Conservation (phyloP, 2,888 invertebrate species). For the Thereva nobilitata region DNA sequence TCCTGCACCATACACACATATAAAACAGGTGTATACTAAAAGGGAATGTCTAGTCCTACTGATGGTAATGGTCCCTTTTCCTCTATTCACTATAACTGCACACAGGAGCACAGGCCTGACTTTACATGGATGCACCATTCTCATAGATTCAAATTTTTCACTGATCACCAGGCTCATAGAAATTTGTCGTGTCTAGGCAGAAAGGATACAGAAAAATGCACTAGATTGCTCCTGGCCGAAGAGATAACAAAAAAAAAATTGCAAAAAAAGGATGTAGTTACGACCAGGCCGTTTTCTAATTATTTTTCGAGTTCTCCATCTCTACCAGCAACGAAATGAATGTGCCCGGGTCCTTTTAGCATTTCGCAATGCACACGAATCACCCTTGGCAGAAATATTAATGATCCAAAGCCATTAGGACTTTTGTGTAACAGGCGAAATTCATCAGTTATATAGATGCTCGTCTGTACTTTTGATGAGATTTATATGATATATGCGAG, state of each 20-base stretch:
- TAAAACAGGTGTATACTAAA: slow-evolving; percentile 5
- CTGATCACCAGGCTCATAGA: slow-evolving; percentile 17
- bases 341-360: background rate
- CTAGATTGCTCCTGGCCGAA: background rate
- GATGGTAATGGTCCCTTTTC: background rate
- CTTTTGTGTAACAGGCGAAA: slow-evolving; percentile 15
- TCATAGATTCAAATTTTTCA: slow-evolving; percentile 29
- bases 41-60: background rate
- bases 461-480: too few relatives aligned
- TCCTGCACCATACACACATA: background rate
- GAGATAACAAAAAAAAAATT: slow-evolving; percentile 18
- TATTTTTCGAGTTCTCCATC: too few relatives aligned
- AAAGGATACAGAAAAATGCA: background rate
- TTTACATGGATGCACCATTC: slow-evolving; percentile 29
- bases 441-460: slow-evolving; percentile 16
- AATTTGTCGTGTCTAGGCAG: background rate
- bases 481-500: too few relatives aligned
- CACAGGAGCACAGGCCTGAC: slow-evolving; percentile 18
- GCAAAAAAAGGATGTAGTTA: slow-evolving; percentile 9
- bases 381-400: slow-evolving; percentile 17
- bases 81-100: slow-evolving; percentile 3
- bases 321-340: too few relatives aligned
- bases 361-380: background rate
- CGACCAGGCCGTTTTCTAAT: background rate
- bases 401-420: slow-evolving; percentile 28